A percentile compares a stretch with the other conserved stretches of the same genome.
phyloP scores from a whole-genome alignment of 2,888 invertebrate genomes.

The Lordiphosa andalusiaca region DNA sequence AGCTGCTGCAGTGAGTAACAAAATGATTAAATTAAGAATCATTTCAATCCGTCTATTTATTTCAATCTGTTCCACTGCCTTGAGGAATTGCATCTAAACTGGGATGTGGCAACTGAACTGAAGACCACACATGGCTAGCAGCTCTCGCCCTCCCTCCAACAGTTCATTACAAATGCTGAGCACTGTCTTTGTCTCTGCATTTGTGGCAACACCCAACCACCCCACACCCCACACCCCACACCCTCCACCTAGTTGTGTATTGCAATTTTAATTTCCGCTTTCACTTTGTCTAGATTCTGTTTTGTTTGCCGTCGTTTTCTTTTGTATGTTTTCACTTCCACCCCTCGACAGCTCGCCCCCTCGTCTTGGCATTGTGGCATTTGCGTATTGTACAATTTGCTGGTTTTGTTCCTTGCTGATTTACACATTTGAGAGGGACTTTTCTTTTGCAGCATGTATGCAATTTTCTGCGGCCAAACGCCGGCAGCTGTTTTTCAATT shows the following conservation, averaged over 20 bases:
- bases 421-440: conserved; percentile 52
- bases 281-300: conserved; percentile 71
- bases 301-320: conserved; percentile 37
- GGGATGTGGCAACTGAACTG: too few relatives aligned
- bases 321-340: conserved; percentile 18
- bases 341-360: not conserved
- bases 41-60: too few relatives aligned
- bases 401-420: conserved; percentile 44
- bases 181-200: conserved; percentile 37
- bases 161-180: conserved; percentile 62
- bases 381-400: conserved; percentile 25
- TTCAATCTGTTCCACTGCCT: too few relatives aligned
- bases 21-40: too few relatives aligned
- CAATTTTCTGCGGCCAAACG: conserved; percentile 32
- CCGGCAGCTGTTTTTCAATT: conserved; percentile 70
- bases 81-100: too few relatives aligned
- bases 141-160: conserved; percentile 17
- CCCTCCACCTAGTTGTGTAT: conserved; percentile 46
- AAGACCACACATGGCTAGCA: too few relatives aligned
- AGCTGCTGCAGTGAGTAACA: too few relatives aligned
- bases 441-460: conserved; percentile 24
- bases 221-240: not conserved
- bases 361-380: conserved; percentile 42
- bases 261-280: conserved; percentile 75
- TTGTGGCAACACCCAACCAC: too few relatives aligned